phyloP scores from a whole-genome alignment of 2,888 invertebrate species.

The Eulithis prunata region DNA sequence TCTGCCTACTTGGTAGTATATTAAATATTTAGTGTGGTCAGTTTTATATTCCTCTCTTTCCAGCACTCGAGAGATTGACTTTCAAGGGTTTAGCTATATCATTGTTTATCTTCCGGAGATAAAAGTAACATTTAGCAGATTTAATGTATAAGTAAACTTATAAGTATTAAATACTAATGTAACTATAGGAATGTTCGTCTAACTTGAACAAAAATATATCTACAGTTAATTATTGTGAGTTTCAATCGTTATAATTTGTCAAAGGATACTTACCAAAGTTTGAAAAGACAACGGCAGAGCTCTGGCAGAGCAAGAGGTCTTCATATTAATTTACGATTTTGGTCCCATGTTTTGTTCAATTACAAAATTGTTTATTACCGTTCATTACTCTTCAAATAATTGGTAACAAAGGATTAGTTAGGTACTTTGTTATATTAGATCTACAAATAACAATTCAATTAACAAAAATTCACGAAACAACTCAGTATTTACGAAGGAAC shows the following conservation, averaged over 20 bases:
- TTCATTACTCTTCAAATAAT: constrained; percentile 21
- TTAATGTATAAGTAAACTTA: too few species aligned
- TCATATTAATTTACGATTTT: constrained; percentile 38
- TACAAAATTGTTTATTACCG: constrained; percentile 28
- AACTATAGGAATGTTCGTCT: too few species aligned
- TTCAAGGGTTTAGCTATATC: too few species aligned
- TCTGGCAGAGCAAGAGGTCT: constrained; percentile 18
- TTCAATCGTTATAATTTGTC: constrained; percentile 18
- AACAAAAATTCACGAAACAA: neutral
- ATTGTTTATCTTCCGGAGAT: too few species aligned
- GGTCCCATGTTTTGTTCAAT: constrained; percentile 39
- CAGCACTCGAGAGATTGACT: too few species aligned
- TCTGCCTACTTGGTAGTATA: too few species aligned
- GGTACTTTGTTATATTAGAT: too few species aligned
- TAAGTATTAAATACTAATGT: too few species aligned
- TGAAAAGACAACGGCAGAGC: constrained; percentile 10
- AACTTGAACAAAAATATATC: constrained; percentile 18
- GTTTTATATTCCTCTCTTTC: too few species aligned
- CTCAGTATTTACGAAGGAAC: too few species aligned
- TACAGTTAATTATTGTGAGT: constrained; percentile 1
- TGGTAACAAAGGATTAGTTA: constrained; percentile 4
- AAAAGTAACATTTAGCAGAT: too few species aligned
- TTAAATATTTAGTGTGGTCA: too few species aligned
- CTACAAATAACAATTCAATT: neutral
- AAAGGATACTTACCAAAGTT: constrained; percentile 27